Evolutionary conservation across 2,113 vertebrate species (phyloP).

Genomic region (Phoxinus phoxinus): DNA sequence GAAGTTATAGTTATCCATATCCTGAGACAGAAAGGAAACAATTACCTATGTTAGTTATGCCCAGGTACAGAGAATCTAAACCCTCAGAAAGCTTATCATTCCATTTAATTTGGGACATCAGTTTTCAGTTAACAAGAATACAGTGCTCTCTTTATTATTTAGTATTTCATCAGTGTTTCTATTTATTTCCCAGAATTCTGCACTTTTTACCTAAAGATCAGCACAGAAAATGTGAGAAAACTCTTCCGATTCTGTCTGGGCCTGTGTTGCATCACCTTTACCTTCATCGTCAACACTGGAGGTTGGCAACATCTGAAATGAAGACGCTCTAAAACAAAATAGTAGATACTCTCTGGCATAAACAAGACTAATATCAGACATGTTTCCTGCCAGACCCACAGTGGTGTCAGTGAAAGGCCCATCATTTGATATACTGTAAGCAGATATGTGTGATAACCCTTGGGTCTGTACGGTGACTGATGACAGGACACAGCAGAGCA

Average conservation of each 20-base stretch:
- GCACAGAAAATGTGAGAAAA: neutral
- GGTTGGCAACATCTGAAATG: neutral
- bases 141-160: neutral
- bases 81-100: neutral
- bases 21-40: neutral
- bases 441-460: slow-evolving; percentile 36
- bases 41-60: neutral
- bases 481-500: slow-evolving; percentile 46
- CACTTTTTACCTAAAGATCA: neutral
- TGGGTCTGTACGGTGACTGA: slow-evolving; percentile 45
- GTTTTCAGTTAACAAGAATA: neutral
- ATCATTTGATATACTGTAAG: slow-evolving; percentile 34
- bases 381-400: slow-evolving; percentile 26
- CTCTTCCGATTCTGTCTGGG: neutral
- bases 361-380: slow-evolving; percentile 27
- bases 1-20: neutral
- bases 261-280: neutral
- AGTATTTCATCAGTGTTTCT: neutral
- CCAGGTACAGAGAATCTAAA: neutral
- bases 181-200: neutral
- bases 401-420: slow-evolving; percentile 34
- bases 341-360: slow-evolving; percentile 13
- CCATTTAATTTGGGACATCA: neutral
- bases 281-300: neutral
- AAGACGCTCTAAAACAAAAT: neutral